Percentiles rank a stretch among this genome's conserved stretches.
These are phyloP conservation scores for Cephalopachus bancanus DNA, from an alignment of 2,797 vertebrate species.

Conservation along the genomic window DNA sequence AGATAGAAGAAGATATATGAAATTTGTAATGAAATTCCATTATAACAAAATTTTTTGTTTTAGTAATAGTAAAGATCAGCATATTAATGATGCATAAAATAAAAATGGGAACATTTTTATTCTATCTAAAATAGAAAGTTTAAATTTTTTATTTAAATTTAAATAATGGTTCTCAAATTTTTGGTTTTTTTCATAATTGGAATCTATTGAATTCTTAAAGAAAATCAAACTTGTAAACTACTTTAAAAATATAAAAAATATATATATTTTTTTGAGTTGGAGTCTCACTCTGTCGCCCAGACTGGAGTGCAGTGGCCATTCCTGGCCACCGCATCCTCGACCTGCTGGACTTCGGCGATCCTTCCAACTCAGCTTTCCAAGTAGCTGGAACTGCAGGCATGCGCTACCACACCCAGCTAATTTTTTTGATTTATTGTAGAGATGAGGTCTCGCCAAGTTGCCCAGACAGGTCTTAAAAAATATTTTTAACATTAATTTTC, in stretches of 20 bases:
- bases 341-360: background rate
- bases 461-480: background rate
- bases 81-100: background rate
- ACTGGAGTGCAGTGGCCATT: background rate
- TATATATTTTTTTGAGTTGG: background rate
- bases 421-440: background rate
- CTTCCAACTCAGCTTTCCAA: background rate
- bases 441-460: background rate
- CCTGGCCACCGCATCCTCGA: background rate
- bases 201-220: conserved; percentile 55
- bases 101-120: background rate
- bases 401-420: background rate
- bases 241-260: background rate
- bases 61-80: background rate
- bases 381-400: background rate
- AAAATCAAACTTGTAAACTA: conserved; percentile 5
- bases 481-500: background rate
- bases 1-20: background rate
- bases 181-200: background rate
- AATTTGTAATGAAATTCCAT: too few relatives aligned
- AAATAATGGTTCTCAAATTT: conserved; percentile 28
- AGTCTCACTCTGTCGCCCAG: background rate
- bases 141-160: background rate
- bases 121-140: background rate
- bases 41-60: background rate